Evolutionary conservation across 2,113 vertebrate genomes (phyloP).

Genomic region (Bubo blakistoni): DNA sequence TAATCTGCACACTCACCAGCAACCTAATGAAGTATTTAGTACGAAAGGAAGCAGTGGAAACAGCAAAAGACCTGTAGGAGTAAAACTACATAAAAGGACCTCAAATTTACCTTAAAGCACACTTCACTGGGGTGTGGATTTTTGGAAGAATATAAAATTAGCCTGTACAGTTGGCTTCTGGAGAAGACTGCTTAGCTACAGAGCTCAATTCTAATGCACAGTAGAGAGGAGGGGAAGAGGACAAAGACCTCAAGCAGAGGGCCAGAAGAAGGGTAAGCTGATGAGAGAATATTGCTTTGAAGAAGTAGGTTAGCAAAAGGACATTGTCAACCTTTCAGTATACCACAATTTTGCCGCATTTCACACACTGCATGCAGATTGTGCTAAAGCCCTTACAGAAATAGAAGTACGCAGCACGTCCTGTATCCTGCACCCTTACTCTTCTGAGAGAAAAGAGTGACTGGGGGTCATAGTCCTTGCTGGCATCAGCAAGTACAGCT

Average conservation of each 20-base stretch:
- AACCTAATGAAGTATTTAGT: background rate
- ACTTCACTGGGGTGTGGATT: background rate
- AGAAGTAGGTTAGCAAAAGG: conserved; percentile 42
- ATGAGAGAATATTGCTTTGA: conserved; percentile 47
- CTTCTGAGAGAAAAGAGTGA: background rate
- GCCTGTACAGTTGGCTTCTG: background rate
- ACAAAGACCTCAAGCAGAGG: conserved; percentile 62
- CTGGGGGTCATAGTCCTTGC: background rate
- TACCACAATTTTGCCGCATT: background rate
- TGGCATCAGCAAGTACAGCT: conserved; percentile 14
- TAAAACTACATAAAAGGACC: conserved; percentile 15
- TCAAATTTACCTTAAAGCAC: conserved; percentile 34
- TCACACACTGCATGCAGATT: conserved; percentile 4
- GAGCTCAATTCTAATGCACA: conserved; percentile 27
- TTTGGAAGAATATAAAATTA: conserved; percentile 54
- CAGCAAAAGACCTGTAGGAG: background rate
- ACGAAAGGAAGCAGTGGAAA: background rate
- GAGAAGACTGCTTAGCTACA: conserved; percentile 29
- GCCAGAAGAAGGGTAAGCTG: conserved; percentile 40
- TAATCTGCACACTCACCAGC: background rate
- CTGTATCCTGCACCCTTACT: background rate
- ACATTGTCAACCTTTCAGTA: conserved; percentile 29
- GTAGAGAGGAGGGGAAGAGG: conserved; percentile 29
- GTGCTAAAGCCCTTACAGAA: background rate
- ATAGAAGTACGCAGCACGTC: background rate